Percentiles rank a stretch among this genome's conserved stretches.
phyloP scores from a whole-genome alignment of 2,113 vertebrate genomes.

The Lepisosteus osseus region DNA sequence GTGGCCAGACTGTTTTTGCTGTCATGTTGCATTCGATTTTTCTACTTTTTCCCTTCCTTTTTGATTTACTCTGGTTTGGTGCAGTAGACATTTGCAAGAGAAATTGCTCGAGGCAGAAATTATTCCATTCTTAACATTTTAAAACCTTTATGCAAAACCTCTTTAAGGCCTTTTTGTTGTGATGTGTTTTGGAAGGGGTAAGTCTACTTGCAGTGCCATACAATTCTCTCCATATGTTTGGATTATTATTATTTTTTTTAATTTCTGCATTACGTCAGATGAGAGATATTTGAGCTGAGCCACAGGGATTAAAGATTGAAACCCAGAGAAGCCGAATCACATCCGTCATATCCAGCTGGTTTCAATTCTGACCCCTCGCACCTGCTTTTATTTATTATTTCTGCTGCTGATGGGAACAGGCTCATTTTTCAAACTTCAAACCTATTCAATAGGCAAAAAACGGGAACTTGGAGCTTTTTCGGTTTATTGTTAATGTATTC shows the following conservation, averaged over 20 bases:
- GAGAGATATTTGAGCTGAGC: constrained; percentile 62
- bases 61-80: constrained; percentile 28
- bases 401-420: constrained; percentile 50
- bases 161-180: constrained; percentile 16
- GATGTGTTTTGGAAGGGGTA: constrained; percentile 25
- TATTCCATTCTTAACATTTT: constrained; percentile 21
- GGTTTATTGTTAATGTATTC: constrained; percentile 23
- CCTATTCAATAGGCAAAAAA: constrained; percentile 46
- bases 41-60: constrained; percentile 1
- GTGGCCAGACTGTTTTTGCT: too few species aligned
- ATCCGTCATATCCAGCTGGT: constrained; percentile 66
- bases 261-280: constrained; percentile 66
- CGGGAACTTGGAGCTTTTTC: constrained; percentile 22
- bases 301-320: constrained; percentile 62
- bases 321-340: constrained; percentile 59
- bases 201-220: constrained; percentile 35
- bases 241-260: constrained; percentile 55
- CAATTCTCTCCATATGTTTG: constrained; percentile 62
- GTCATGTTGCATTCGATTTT: not conserved
- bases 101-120: constrained; percentile 21
- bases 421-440: constrained; percentile 59
- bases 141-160: constrained; percentile 3
- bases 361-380: constrained; percentile 62
- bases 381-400: constrained; percentile 78
- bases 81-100: constrained; percentile 22